phyloP scores from a whole-genome alignment of 2,888 invertebrate genomes.

The Megaustenia siamemsis region DNA sequence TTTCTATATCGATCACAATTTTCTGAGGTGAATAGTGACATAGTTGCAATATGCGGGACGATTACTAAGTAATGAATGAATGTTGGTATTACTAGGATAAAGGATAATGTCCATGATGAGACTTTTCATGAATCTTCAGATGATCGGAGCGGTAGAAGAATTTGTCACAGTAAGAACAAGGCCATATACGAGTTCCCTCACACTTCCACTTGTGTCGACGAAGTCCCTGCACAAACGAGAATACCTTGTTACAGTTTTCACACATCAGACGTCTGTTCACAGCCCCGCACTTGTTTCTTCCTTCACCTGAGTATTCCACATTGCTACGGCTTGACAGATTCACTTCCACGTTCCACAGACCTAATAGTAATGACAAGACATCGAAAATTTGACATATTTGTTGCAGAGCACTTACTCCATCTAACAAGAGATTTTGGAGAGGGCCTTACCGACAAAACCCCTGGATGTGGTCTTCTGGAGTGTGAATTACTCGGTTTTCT shows the following conservation, averaged over 20 bases:
- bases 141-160: constrained; percentile 53
- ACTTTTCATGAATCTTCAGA: constrained; percentile 47
- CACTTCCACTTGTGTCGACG: constrained; percentile 55
- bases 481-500: no score
- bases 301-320: not conserved
- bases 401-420: not conserved
- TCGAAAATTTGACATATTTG: not conserved
- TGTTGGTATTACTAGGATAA: not conserved
- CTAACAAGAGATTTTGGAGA: constrained; percentile 1
- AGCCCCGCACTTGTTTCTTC: not conserved
- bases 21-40: no score
- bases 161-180: constrained; percentile 47
- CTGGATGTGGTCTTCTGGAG: not conserved
- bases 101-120: constrained; percentile 2
- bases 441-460: not conserved
- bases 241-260: constrained; percentile 54
- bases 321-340: not conserved
- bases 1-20: no score
- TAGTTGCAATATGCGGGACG: no score
- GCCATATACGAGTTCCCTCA: constrained; percentile 47
- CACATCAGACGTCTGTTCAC: constrained; percentile 28
- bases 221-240: constrained; percentile 47
- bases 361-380: constrained; percentile 20
- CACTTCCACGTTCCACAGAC: not conserved
- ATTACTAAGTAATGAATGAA: no score